Percentiles rank a stretch among this genome's conserved stretches.
Conservation (phyloP, 1,140 invertebrate species). For the Macrotrachela quadricornifera region DNA sequence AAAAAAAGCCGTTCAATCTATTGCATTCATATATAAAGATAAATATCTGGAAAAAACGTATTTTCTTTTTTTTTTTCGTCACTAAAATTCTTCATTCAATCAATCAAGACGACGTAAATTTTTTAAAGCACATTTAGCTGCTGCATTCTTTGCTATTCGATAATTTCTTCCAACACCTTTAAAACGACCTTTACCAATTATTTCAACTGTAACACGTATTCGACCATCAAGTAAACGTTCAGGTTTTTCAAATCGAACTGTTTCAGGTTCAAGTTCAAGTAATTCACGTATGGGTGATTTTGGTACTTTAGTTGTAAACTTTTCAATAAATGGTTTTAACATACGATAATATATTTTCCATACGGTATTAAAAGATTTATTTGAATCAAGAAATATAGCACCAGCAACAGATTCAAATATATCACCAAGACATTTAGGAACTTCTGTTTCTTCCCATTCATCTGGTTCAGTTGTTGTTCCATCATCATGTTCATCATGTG, state of each 20-base stretch:
- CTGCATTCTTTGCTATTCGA: constrained; percentile 92
- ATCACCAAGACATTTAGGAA: constrained; percentile 95
- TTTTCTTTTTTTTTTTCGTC: no score
- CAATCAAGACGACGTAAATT: constrained; percentile 12
- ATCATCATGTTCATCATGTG: constrained; percentile 4
- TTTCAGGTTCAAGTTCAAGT: constrained; percentile 39
- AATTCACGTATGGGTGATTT: constrained; percentile 92
- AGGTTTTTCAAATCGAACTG: constrained; percentile 40
- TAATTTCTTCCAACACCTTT: constrained; percentile 92
- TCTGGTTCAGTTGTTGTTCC: constrained; percentile 13
- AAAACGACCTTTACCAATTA: constrained; percentile 83
- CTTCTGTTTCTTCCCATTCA: constrained; percentile 78
- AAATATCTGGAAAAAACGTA: no score
- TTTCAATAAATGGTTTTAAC: constrained; percentile 74
- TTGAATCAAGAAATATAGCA: constrained; percentile 81
- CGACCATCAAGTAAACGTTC: constrained; percentile 53
- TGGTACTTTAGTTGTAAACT: constrained; percentile 84
- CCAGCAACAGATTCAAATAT: constrained; percentile 94
- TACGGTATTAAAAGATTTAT: constrained; percentile 78
- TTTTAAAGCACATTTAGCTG: constrained; percentile 73
- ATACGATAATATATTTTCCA: constrained; percentile 84
- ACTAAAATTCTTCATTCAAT: no score
- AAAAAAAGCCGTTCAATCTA: no score
- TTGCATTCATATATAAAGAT: no score
- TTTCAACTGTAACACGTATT: constrained; percentile 67